phyloP scores from a whole-genome alignment of 2,113 vertebrate genomes.

The Scolopax mira region DNA sequence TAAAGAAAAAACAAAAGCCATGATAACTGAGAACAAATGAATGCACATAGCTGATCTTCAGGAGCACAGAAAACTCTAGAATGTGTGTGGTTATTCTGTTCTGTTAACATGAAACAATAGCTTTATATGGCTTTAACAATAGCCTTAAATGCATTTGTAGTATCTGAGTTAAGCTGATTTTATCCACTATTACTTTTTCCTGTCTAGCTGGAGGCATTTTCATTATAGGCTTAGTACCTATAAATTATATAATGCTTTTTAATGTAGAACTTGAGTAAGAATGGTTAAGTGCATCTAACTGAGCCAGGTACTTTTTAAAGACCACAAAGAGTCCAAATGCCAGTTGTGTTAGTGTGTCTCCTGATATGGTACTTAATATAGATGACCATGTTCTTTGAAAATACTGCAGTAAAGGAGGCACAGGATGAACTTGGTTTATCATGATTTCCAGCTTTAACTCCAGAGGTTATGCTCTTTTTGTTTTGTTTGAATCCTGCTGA shows the following conservation, averaged over 20 bases:
- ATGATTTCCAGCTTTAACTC: not conserved
- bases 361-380: not conserved
- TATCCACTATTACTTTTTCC: not conserved
- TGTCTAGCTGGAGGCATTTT: not conserved
- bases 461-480: not conserved
- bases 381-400: not conserved
- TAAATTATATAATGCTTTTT: not conserved
- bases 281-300: not conserved
- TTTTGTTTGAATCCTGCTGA: not conserved
- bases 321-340: not conserved
- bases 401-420: not conserved
- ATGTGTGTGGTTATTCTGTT: not conserved
- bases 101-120: not conserved
- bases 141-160: not conserved
- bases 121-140: slow-evolving; percentile 7
- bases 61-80: not conserved
- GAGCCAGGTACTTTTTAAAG: slow-evolving; percentile 13
- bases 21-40: not conserved
- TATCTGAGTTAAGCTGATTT: slow-evolving; percentile 1
- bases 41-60: not conserved
- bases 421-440: not conserved
- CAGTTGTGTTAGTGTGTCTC: not conserved
- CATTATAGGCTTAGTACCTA: not conserved
- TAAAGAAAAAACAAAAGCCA: not conserved
- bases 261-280: not conserved